Evolutionary conservation across 2,113 vertebrate species (phyloP), one percentile per base, ranked within the genome.

Genomic region (Notarius quadriscutis): DNA sequence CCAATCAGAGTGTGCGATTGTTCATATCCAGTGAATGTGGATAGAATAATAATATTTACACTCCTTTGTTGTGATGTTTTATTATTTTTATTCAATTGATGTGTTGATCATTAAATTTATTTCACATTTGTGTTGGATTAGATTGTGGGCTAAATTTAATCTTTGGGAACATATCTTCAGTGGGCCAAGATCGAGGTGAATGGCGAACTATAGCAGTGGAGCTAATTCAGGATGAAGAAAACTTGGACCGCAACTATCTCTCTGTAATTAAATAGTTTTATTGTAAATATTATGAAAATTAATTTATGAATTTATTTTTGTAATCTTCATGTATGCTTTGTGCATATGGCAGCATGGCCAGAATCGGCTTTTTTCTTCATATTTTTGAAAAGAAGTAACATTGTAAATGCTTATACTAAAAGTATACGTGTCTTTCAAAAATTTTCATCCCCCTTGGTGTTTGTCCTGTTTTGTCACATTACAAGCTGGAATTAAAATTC

Each of bases 91-190:
- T 55, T 81, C 30, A 51, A 62, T 1, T 20, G 9, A 34, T n/a
- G 17, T 22, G 27, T 75, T 74, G 22, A 17, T 34, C 58, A 78
- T 34, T 41, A 1, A 48, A 11, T 65, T 78, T 41, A 11, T 65
- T 78, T 41, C 6, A 81, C 20, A 10, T 86, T 81, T 81, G 12
- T 81, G 41, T 53, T 50, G 34, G 1, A 87, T 14, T 87, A 96
- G 95, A 48, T 18, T 95, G 95, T 87, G 92, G 93, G 0, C 89
- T 92, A 51, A 0, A 12, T 0, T 53, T 95, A 60, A 0, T 0
- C 0, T 14, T 95, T 2, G 22, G 11, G 0, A 8, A n/a, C 10
- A 0, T 95, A 27, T 74, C 0, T 18, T 0, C 65, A 69, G 8
- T 74, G 6, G 90, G 90, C 3, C 58, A 69, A 7, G 72, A n/a